Conservation (phyloP, 1,140 invertebrate species). For the Drosophila kurseongensis region DNA sequence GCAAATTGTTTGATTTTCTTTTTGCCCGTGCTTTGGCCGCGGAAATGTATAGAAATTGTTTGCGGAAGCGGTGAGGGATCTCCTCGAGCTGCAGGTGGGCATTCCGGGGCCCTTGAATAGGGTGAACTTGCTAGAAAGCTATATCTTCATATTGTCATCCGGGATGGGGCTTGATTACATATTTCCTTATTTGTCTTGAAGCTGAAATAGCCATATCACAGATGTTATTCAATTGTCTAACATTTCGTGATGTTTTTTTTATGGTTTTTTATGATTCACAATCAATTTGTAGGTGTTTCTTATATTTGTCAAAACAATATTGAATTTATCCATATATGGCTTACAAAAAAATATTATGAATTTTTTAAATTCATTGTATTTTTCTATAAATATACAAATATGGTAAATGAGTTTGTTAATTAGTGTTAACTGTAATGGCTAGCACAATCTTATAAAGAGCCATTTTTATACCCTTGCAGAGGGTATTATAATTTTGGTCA, state of each 20-base stretch:
- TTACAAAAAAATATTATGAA: neutral
- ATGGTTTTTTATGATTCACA: too few relatives aligned
- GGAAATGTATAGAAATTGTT: conserved; percentile 64
- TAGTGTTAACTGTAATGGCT: too few relatives aligned
- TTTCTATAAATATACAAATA: neutral
- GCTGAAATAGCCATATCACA: neutral
- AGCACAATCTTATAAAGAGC: too few relatives aligned
- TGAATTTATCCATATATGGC: neutral
- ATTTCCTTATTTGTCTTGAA: neutral
- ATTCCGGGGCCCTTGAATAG: conserved; percentile 29
- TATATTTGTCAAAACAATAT: neutral
- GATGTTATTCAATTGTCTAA: neutral
- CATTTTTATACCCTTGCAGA: too few relatives aligned
- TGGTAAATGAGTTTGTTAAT: neutral
- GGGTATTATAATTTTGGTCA: too few relatives aligned
- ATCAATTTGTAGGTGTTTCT: neutral
- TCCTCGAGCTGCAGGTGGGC: conserved; percentile 33
- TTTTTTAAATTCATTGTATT: neutral
- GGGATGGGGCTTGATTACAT: neutral
- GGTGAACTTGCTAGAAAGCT: conserved; percentile 12
- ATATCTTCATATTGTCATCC: neutral
- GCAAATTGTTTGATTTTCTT: conserved; percentile 70
- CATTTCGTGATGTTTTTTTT: neutral
- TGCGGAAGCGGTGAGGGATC: conserved; percentile 62
- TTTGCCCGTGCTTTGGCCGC: conserved; percentile 40